phyloP scores from a whole-genome alignment of 2,888 invertebrate genomes.

The Rhimphoctona megacephalus region DNA sequence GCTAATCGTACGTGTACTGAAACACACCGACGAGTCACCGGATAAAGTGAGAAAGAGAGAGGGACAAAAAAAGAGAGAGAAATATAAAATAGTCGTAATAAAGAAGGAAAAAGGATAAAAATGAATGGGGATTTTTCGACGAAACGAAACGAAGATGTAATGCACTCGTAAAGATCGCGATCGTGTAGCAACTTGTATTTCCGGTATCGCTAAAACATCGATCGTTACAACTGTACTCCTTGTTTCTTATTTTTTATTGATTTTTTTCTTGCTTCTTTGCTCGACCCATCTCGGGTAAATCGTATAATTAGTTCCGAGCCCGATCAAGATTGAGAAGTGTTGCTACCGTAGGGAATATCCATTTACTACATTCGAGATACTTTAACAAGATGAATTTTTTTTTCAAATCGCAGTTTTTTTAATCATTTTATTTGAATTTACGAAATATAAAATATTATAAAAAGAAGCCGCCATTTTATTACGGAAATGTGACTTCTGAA shows the following conservation, averaged over 20 bases:
- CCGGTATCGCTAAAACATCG: constrained; percentile 53
- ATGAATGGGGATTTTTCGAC: constrained; percentile 20
- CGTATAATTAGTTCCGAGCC: constrained; percentile 46
- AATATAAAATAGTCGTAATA: constrained; percentile 16
- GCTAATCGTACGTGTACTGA: constrained; percentile 31
- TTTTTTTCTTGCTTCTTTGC: neutral
- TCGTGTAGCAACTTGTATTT: constrained; percentile 28
- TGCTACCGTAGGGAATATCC: constrained; percentile 40
- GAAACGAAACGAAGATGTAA: constrained; percentile 40
- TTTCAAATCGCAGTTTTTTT: neutral
- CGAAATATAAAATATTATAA: neutral
- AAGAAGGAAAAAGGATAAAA: constrained; percentile 36
- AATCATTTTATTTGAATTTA: neutral
- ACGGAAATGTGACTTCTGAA: constrained; percentile 20
- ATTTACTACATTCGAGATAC: constrained; percentile 19
- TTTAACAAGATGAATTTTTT: neutral
- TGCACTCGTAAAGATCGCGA: constrained; percentile 34
- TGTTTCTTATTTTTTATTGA: neutral
- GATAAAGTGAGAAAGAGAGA: neutral
- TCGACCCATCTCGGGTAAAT: constrained; percentile 3
- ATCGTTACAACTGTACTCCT: constrained; percentile 32
- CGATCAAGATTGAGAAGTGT: constrained; percentile 36
- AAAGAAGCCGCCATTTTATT: constrained; percentile 38
- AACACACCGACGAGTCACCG: constrained; percentile 11
- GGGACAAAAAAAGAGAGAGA: neutral